Evolutionary conservation across 2,113 vertebrate genomes (phyloP).

Genomic region (Nettapus auritus): DNA sequence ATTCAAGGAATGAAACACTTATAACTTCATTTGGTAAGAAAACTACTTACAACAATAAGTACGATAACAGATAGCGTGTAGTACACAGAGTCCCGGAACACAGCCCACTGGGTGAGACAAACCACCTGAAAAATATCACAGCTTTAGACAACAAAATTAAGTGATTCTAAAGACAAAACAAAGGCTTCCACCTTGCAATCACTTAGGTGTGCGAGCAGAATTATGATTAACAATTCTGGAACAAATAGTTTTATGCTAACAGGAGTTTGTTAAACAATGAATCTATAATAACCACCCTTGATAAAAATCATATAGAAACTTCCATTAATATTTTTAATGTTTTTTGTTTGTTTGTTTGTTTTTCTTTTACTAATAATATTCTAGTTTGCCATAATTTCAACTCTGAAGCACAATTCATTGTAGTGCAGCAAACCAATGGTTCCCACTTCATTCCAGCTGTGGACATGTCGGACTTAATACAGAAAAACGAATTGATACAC

Average conservation of each 20-base stretch:
- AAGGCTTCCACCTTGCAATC: background rate
- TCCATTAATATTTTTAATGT: background rate
- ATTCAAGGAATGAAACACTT: background rate
- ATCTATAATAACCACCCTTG: background rate
- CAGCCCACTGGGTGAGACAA: slow-evolving; percentile 91
- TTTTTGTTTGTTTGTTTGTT: no score
- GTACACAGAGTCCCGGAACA: slow-evolving; percentile 94
- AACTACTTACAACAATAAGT: slow-evolving; percentile 90
- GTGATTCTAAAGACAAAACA: background rate
- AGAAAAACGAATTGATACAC: background rate
- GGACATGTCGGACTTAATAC: background rate
- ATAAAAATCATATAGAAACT: background rate
- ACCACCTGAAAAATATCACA: slow-evolving; percentile 85
- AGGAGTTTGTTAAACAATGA: background rate
- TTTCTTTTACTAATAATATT: background rate
- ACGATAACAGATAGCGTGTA: slow-evolving; percentile 90
- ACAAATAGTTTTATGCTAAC: background rate
- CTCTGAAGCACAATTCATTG: background rate
- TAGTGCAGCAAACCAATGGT: background rate
- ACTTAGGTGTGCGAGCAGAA: background rate
- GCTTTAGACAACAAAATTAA: background rate
- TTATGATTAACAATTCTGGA: background rate
- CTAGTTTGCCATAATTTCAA: background rate
- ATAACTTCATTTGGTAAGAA: background rate
- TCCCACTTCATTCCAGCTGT: background rate